Percentiles rank a stretch among this genome's conserved stretches.
phyloP scores from a whole-genome alignment of 2,113 vertebrate species.

The Morone chrysops region DNA sequence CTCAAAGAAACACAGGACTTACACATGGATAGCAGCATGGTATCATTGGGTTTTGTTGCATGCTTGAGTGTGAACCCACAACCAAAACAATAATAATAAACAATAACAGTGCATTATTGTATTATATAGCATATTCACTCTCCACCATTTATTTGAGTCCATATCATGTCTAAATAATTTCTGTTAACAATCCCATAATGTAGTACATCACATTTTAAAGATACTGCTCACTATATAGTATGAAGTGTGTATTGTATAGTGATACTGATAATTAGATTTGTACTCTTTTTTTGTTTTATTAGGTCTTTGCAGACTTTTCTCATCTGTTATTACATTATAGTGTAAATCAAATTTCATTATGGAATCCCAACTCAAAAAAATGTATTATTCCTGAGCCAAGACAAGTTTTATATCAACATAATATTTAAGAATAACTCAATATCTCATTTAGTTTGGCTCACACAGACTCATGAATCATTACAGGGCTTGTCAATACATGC shows the following conservation, averaged over 20 bases:
- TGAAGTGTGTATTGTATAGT: not conserved
- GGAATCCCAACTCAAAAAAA: not conserved
- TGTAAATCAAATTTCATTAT: not conserved
- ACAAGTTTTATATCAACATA: slow-evolving; percentile 3
- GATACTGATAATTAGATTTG: not conserved
- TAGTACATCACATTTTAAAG: not conserved
- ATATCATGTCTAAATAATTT: not conserved
- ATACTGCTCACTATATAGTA: not conserved
- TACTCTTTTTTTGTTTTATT: not conserved
- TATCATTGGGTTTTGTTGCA: too few relatives aligned
- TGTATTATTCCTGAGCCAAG: not conserved
- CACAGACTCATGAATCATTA: slow-evolving; percentile 12
- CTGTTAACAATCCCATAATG: not conserved
- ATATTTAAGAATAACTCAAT: not conserved
- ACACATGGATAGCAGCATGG: too few relatives aligned
- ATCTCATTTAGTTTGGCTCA: not conserved
- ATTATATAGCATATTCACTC: too few relatives aligned
- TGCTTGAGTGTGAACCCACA: too few relatives aligned
- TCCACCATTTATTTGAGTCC: not conserved
- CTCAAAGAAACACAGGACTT: too few relatives aligned
- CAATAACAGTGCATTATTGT: too few relatives aligned
- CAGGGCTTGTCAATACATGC: not conserved
- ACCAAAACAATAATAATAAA: too few relatives aligned
- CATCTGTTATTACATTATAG: not conserved
- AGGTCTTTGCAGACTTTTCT: not conserved